Evolutionary conservation across 2,888 invertebrate genomes (phyloP), one percentile per base, ranked within the genome.

Genomic region (Phasia obesa): DNA sequence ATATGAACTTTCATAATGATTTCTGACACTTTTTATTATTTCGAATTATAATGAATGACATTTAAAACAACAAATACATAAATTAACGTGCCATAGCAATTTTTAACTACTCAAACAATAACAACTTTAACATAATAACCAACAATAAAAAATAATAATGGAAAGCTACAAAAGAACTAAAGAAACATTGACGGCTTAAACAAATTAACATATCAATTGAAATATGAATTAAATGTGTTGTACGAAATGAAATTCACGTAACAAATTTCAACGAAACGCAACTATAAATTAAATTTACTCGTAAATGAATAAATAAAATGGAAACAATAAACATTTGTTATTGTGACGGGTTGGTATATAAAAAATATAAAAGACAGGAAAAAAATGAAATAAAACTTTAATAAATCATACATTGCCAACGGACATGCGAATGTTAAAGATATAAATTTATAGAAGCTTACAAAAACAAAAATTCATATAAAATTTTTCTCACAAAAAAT

Each of bases 171-270:
- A 38, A 21, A 42, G 35, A 79, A 42, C 15, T 65, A 49, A 65
- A n/a, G n/a, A 75, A 81, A 51, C 59, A 78, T 78, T 74, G 70
- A 78, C 53, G 74, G 70, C 78, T 74, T 75, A 64, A 83, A n/a
- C 19, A 78, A 78, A 83, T 83, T 83, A 83, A 83, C 82, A 83
- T 83, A 78, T 83, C 82, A 83, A 82, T 82, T 82, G 82, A 82
- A 74, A 82, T 59, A 31, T 49, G 31, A 57, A 80, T 53, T 25
- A 69, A 74, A 62, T 71, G 42, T 64, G 21, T 11, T 11, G n/a
- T 59, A 65, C 17, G 25, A 60, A 67, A 42, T 44, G 6, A 51
- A 69, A 76, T 59, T 51, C 42, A 67, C 57, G 69, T 51, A 60
- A 69, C 51, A 2, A 69, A 77, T 59, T 53, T 77, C 15, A 60